phyloP scores from a whole-genome alignment of 2,113 vertebrate genomes.

The Callipepla squamata region DNA sequence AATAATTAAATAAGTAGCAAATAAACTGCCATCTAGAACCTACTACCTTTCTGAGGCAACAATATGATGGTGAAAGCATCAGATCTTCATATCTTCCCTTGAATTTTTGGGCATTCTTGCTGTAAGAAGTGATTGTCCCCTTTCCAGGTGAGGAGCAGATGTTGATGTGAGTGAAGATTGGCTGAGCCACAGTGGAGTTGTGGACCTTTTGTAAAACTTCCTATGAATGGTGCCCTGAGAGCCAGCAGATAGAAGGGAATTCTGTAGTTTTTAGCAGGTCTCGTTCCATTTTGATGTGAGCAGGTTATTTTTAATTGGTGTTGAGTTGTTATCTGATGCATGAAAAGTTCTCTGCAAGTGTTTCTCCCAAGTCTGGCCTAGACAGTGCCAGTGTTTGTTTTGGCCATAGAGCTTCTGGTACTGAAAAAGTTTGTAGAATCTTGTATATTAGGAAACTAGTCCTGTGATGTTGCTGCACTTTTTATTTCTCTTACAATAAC shows the following conservation, averaged over 20 bases:
- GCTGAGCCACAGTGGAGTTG: fast-evolving
- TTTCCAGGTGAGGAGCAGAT: background rate
- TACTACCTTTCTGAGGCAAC: background rate
- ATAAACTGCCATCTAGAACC: background rate
- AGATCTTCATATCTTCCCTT: background rate
- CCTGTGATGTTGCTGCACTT: background rate
- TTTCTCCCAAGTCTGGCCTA: background rate
- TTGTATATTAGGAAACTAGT: background rate
- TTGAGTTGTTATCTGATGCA: background rate
- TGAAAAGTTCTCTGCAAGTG: background rate
- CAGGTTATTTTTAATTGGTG: background rate
- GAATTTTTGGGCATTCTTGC: background rate
- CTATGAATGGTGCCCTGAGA: background rate
- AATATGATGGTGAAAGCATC: fast-evolving
- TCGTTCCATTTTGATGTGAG: background rate
- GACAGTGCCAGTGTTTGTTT: background rate
- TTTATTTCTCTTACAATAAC: background rate
- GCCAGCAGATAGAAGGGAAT: background rate
- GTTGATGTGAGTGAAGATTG: background rate
- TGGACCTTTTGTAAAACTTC: background rate
- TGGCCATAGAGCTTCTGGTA: background rate
- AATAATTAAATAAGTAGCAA: background rate
- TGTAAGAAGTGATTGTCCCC: background rate
- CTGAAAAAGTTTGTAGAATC: background rate
- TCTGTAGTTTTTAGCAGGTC: background rate